Conservation (phyloP, 2,113 vertebrate species). For the Gavialis gangeticus region DNA sequence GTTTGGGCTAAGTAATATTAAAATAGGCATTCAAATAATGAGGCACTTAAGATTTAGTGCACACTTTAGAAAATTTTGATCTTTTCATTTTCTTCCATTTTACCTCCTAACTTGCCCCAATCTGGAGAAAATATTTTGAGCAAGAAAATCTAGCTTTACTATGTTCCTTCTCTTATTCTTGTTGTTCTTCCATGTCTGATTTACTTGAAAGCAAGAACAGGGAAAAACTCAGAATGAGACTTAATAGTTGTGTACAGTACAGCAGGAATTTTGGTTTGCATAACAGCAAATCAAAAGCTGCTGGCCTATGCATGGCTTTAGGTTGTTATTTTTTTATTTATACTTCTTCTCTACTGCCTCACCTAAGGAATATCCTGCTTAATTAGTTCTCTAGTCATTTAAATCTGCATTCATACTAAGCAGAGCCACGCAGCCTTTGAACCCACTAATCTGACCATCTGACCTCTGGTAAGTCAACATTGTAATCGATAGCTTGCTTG, state of each 20-base stretch:
- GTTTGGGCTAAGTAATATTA: not conserved
- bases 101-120: not conserved
- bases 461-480: constrained; percentile 72
- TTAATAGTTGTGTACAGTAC: not conserved
- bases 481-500: constrained; percentile 67
- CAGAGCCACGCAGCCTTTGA: constrained; percentile 45
- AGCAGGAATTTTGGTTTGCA: not conserved
- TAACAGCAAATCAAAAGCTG: not conserved
- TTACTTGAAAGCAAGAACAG: not conserved
- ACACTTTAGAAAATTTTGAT: not conserved
- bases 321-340: not conserved
- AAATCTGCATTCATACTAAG: not conserved
- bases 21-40: not conserved
- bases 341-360: constrained; percentile 21
- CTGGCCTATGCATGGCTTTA: not conserved
- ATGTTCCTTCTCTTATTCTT: not conserved
- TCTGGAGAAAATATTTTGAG: not conserved
- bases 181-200: not conserved
- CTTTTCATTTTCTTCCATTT: not conserved
- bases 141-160: not conserved
- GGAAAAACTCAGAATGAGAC: not conserved
- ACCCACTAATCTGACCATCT: constrained; percentile 57
- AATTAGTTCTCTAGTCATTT: constrained; percentile 39
- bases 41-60: not conserved
- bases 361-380: constrained; percentile 25